phyloP scores from a whole-genome alignment of 2,888 invertebrate species.

The Harmothoe impar region DNA sequence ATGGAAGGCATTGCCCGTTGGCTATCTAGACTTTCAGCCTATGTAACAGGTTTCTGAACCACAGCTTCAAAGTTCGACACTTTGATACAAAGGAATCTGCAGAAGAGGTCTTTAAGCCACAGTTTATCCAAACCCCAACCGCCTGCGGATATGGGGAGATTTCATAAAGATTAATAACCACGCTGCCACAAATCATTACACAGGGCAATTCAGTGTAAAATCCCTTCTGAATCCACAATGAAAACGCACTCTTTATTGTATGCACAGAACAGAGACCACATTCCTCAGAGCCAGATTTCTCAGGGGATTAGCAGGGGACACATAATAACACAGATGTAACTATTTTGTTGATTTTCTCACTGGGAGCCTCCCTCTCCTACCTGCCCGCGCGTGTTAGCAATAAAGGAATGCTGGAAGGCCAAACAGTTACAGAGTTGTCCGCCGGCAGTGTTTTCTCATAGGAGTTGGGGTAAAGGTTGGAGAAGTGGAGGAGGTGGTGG shows the following conservation, averaged over 20 bases:
- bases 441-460: not conserved
- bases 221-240: not conserved
- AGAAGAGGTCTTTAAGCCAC: not conserved
- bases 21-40: too few species aligned
- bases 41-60: too few species aligned
- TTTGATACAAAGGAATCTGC: too few species aligned
- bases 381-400: not conserved
- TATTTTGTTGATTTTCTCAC: slow-evolving; percentile 39
- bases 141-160: not conserved
- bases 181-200: not conserved
- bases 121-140: not conserved
- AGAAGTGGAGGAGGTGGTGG: too few species aligned
- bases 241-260: not conserved
- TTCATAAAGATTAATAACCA: not conserved
- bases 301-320: not conserved
- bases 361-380: not conserved
- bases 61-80: too few species aligned
- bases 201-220: not conserved
- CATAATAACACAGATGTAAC: not conserved
- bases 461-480: not conserved
- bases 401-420: not conserved
- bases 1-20: too few species aligned
- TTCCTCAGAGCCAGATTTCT: slow-evolving; percentile 1
- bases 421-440: not conserved
- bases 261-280: not conserved